Base-by-base conservation (phyloP, 2,888 invertebrate genomes). In the Ectemnius lituratus region DNA sequence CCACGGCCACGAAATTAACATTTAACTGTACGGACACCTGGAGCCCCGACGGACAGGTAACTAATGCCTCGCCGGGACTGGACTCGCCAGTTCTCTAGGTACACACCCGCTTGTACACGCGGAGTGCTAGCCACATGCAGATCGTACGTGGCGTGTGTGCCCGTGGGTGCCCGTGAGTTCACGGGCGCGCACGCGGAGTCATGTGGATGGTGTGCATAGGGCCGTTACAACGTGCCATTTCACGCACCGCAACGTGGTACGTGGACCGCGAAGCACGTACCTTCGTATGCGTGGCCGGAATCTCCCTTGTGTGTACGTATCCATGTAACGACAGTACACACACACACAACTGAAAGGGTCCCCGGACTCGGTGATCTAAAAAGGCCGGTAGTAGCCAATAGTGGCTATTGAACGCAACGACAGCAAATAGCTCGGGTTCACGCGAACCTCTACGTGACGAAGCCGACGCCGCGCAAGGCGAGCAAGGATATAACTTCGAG, bases 1-100 rank as follows among this genome's bases (percentile, higher is more conserved):
- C 79, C 82, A 73, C 65, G 70, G 80, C 82, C 66, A 84, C 84
- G 83, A 84, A 88, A 89, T 88, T 88, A 88, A 89, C 88, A 88
- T 88, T 89, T 86, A 87, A 86, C 86, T 71, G 83, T 79, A 79
- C 84, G 80, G 80, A 84, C 83, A 82, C 82, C 84, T 83, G 84
- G 82, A 75, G 83, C 82, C 67, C 67, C 79, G 72, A 84, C 81
- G 73, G 84, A 85, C 86, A 83, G 84, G 77, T 85, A 85, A 86
- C 88, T 86, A 87, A 87, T 85, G 84, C 85, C 67, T 46, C 66
- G 66, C 68, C 70, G 63, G 75, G 74, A 75, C 67, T 67, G 73
- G 58, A 60, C 62, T 62, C 70, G 66, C 67, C 73, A 66, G 74
- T 28, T 46, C 59, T 58, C 52, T 52, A 14, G 14, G 52, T 13